phyloP scores from a whole-genome alignment of 1,140 invertebrate species.

The Halesus radiatus region DNA sequence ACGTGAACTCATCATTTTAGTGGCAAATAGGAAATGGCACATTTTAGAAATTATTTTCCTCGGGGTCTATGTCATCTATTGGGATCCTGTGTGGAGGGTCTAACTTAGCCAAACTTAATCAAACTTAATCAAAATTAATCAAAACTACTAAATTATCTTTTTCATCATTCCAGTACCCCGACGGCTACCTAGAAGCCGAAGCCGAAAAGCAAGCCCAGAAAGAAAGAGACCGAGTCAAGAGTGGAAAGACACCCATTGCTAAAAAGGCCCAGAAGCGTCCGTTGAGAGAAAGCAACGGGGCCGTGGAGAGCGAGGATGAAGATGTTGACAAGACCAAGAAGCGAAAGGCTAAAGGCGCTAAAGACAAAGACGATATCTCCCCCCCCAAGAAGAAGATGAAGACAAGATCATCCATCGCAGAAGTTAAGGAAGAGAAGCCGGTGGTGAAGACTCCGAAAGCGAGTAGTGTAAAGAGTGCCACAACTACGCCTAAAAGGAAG shows the following conservation, averaged over 20 bases:
- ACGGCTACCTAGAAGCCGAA: constrained; percentile 81
- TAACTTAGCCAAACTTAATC: too few species aligned
- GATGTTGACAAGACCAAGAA: constrained; percentile 28
- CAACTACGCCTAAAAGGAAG: constrained; percentile 50
- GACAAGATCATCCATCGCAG: constrained; percentile 47
- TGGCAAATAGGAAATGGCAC: too few species aligned
- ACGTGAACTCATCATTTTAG: too few species aligned
- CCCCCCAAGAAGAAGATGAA: constrained; percentile 60
- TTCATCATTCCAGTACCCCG: constrained; percentile 75
- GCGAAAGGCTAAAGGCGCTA: constrained; percentile 25
- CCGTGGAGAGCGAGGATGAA: constrained; percentile 46
- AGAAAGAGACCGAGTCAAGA: constrained; percentile 58
- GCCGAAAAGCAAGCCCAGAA: constrained; percentile 68
- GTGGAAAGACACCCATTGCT: constrained; percentile 51
- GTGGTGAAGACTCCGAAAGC: too few species aligned
- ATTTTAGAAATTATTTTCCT: too few species aligned
- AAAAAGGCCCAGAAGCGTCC: constrained; percentile 60
- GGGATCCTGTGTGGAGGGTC: too few species aligned
- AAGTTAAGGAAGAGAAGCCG: constrained; percentile 50
- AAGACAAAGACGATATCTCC: constrained; percentile 45
- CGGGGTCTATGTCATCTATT: too few species aligned
- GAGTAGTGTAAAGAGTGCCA: constrained; percentile 41
- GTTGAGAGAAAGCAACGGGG: constrained; percentile 60
- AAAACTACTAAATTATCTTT: neutral
- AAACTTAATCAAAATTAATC: too few species aligned